Evolutionary conservation across 2,888 invertebrate genomes (phyloP).

Genomic region (Dicycla oo): DNA sequence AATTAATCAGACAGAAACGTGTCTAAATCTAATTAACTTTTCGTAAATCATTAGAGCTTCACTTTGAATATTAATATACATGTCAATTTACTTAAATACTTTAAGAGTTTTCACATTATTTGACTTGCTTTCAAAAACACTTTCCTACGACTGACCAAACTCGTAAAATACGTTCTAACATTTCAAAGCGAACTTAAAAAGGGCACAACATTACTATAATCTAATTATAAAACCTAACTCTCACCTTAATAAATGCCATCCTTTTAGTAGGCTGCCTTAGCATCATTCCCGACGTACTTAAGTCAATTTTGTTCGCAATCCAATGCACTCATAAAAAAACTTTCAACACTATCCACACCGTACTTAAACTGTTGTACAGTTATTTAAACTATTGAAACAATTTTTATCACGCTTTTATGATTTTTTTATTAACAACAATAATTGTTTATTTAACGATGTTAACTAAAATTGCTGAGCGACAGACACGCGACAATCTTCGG

Average conservation of each 20-base stretch:
- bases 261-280: conserved; percentile 77
- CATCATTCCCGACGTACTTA: conserved; percentile 81
- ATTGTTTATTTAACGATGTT: conserved; percentile 81
- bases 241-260: conserved; percentile 81
- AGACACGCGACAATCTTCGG: conserved; percentile 72
- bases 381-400: conserved; percentile 45
- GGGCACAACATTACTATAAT: conserved; percentile 46
- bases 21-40: conserved; percentile 12
- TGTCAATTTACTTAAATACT: not conserved
- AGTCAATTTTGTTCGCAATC: conserved; percentile 82
- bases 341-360: conserved; percentile 72
- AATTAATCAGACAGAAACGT: conserved; percentile 16
- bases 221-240: conserved; percentile 60
- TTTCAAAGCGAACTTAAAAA: conserved; percentile 13
- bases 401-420: conserved; percentile 51
- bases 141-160: not conserved
- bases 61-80: not conserved
- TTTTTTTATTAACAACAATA: conserved; percentile 68
- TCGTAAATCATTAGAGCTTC: not conserved
- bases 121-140: not conserved
- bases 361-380: conserved; percentile 49
- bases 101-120: conserved; percentile 19
- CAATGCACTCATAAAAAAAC: conserved; percentile 76
- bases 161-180: not conserved
- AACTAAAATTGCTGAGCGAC: conserved; percentile 66